Conservation (phyloP, 2,113 vertebrate genomes). For the Naja naja region DNA sequence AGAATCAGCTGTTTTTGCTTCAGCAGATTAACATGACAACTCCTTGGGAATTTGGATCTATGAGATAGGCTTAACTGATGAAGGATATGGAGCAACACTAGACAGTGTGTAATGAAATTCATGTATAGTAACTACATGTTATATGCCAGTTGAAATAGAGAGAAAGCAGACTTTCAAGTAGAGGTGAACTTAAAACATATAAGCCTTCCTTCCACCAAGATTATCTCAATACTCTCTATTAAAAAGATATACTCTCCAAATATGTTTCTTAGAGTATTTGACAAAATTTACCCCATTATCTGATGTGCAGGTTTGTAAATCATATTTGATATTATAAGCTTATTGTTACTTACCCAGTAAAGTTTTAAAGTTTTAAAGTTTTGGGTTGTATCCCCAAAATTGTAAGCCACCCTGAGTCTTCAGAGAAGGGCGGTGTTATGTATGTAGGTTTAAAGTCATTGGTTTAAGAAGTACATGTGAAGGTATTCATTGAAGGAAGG, state of each 20-base stretch:
- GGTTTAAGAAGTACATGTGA: too few species aligned
- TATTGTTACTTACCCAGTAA: not conserved
- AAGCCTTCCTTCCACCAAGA: not conserved
- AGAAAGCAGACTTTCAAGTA: not conserved
- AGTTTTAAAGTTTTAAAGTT: too few species aligned
- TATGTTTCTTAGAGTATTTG: not conserved
- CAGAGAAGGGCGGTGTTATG: too few species aligned
- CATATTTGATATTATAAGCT: not conserved
- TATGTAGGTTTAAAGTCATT: too few species aligned
- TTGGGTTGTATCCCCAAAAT: too few species aligned
- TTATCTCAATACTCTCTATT: not conserved
- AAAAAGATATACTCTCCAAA: not conserved
- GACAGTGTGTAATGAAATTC: not conserved
- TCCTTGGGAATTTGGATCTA: not conserved
- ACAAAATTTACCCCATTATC: not conserved
- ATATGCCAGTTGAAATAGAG: not conserved
- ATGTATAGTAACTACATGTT: not conserved
- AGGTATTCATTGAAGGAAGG: too few species aligned
- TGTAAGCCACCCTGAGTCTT: too few species aligned
- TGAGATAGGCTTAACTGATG: not conserved
- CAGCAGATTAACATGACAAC: not conserved
- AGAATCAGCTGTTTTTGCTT: not conserved
- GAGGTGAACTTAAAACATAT: not conserved
- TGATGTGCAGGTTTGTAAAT: not conserved
- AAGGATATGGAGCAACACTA: not conserved